Base-by-base conservation (phyloP, 2,888 invertebrate species). In the Helicoverpa assulta region DNA sequence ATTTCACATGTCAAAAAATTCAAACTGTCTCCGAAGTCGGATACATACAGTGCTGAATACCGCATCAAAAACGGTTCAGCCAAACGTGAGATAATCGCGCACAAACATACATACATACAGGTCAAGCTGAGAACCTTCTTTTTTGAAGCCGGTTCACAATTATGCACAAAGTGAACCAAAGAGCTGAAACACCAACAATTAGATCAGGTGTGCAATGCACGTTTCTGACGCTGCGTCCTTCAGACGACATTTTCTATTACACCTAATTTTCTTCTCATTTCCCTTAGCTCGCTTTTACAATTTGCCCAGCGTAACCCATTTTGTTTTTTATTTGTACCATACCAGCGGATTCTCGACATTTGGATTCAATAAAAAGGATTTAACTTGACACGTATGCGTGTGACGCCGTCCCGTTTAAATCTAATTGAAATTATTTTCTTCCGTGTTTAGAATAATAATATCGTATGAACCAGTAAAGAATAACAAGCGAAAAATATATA, bases 201-300 rank as follows among this genome's bases (percentile, higher is more conserved):
- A 43, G 5, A 16, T 47, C 52, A 37, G 26, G n/a, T 53, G 21
- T 69, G 60, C 56, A 52, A 21, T 2, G 18, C 51, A 50, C 18
- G 29, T 55, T 51, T 19, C 40, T 51, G 26, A n/a, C 55, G 18
- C 51, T 52, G 37, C 60, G 43, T 57, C 56, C 16, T 57, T 60
- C 18, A 14, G 51, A 43, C 33, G 26, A 57, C 62, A 51, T 63
- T 76, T 73, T 60, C 56, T 37, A 62, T 54, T 69, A 56, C 56
- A 61, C 50, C 29, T 58, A 57, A 64, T 67, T 59, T 58, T 63
- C 40, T 82, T 81, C 74, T 81, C 76, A 74, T 71, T 72, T 74
- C 70, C 71, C 62, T 43, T 69, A 58, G 37, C 58, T 59, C 59
- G 43, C 50, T 75, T 60, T 79, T 47, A 57, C 33, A 80, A 69